phyloP scores from a whole-genome alignment of 2,113 vertebrate species.

The Carettochelys insculpta region DNA sequence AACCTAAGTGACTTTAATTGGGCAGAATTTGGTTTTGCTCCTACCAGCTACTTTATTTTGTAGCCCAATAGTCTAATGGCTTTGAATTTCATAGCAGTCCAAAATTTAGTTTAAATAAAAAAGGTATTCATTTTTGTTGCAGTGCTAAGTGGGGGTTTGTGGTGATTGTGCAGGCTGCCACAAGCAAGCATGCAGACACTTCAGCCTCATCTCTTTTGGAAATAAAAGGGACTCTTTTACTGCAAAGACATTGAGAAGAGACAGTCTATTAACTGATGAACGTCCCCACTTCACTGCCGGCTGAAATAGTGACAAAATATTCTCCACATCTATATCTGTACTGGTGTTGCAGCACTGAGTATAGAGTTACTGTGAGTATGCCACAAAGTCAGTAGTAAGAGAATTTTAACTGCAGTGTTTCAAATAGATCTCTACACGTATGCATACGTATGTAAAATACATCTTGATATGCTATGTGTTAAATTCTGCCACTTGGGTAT shows the following conservation, averaged over 20 bases:
- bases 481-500: background rate
- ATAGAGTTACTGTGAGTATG: constrained; percentile 31
- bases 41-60: background rate
- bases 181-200: constrained; percentile 4
- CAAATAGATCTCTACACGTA: background rate
- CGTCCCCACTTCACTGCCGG: background rate
- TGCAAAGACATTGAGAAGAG: background rate
- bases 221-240: background rate
- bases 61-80: background rate
- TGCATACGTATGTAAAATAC: background rate
- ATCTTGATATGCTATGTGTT: background rate
- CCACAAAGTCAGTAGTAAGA: background rate
- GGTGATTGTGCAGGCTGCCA: background rate
- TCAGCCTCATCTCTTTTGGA: background rate
- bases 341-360: constrained; percentile 3
- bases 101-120: background rate
- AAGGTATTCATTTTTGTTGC: fast-evolving
- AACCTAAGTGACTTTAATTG: background rate
- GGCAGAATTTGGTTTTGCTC: background rate
- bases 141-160: background rate
- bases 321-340: background rate
- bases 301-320: constrained; percentile 1
- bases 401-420: background rate
- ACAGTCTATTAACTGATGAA: background rate
- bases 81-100: fast-evolving